Evolutionary conservation across 1,140 invertebrate genomes (phyloP), one percentile per base, ranked within the genome.

Genomic region (Acyrthosiphon pisum): DNA sequence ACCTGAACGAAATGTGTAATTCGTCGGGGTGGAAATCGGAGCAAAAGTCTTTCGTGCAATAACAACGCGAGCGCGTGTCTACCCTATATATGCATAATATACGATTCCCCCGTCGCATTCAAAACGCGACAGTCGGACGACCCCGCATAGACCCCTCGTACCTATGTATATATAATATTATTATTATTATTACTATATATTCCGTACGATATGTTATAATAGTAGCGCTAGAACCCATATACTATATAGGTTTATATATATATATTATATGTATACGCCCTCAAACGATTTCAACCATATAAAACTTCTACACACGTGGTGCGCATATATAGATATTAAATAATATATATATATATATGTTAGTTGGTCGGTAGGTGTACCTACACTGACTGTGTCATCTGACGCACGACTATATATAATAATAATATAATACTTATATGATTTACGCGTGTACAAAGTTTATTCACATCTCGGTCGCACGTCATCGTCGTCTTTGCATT

Each of bases 101-200:
- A 76, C 60, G n/a, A 76, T 76, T 76, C 60, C 60, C 60, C n/a
- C 30, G 60, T n/a, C 60, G 60, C 60, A 76, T 76, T 76, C n/a
- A 14, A 18, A 76, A 76, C 11, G 14, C 60, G 60, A 76, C 60
- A 18, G 60, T 35, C 30, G 4, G 60, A 76, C 60, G 60, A 76
- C n/a, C 14, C 60, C 1, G 60, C n/a, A 41, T 41, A 41, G 41
- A 41, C 41, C 41, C 4, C 41, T 2, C 14, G 6, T 76, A 68
- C 50, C 20, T 53, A 53, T 53, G 22, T 20, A 2, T 2, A 2
- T 53, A 22, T 53, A 9, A 41, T 22, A 50, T 50, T 30, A 56
- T 26, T 60, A 60, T 60, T 60, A 60, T 60, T 60, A 60, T 60
- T 60, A 60, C 30, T 1, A 60, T 30, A 60, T n/a, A 68, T 68